Evolutionary conservation across 2,797 vertebrate genomes (phyloP), one percentile per base, ranked within the genome.

Genomic region (Discoglossus pictus): DNA sequence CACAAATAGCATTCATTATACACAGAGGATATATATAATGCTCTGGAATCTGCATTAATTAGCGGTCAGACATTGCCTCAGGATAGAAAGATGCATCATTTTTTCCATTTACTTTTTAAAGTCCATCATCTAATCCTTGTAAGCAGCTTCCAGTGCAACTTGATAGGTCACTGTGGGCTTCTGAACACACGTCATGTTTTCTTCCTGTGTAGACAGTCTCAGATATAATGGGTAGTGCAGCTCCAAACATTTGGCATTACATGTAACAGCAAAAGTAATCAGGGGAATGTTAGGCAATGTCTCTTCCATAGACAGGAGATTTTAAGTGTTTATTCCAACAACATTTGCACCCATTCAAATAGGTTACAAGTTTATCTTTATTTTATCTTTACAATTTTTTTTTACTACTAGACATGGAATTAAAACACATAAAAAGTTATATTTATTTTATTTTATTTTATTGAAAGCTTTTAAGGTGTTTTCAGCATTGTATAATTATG

Each of bases 11-110:
- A 6, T 1, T 25, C n/a, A 36, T 50, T 68, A 53, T 52, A 43
- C 17, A 43, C 44, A 47, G 16, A 11, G 35, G 25, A 63, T 51
- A 62, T 63, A 55, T 24, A 42, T 43, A 17, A 13, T 8, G n/a
- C 38, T 20, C 24, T 58, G 27, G 53, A 63, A 58, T 11, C 46
- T 21, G 25, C 42, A 58, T 25, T 40, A 52, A 65, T 59, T 64
- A 59, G 27, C 27, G 51, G 18, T 59, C 18, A 71, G 68, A 71
- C 68, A 65, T 71, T 71, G 61, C 68, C 53, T 71, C 68, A 71
- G 16, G 43, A 25, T 36, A 18, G 12, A 59, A 35, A 18, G 39
- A 59, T 36, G 36, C 38, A 55, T 34, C 40, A 51, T 44, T 43
- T 50, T 66, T 71, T 71, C 68, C 46, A 51, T 58, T 65, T 13